Evolutionary conservation across 2,113 vertebrate species (phyloP).

Genomic region (Picathartes gymnocephalus): DNA sequence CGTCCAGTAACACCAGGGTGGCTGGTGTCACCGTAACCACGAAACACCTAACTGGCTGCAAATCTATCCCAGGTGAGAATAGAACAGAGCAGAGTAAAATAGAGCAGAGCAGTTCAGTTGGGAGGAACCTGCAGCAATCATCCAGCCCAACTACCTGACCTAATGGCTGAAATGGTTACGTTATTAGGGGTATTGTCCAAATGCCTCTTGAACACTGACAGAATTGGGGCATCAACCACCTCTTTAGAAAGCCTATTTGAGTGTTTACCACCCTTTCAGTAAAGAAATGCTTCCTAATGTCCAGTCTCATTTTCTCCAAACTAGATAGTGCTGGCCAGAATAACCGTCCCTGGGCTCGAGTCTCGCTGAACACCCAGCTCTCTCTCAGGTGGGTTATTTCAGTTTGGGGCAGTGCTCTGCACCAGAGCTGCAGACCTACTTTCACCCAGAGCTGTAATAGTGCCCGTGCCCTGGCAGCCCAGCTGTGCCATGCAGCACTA

Average conservation of each 20-base stretch:
- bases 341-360: not conserved
- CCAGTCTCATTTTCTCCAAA: not conserved
- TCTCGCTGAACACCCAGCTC: fast-evolving
- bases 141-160: not conserved
- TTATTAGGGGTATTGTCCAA: not conserved
- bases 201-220: not conserved
- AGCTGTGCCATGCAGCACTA: not conserved
- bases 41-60: not conserved
- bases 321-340: not conserved
- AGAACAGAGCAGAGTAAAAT: not conserved
- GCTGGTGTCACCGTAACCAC: not conserved
- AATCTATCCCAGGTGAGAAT: not conserved
- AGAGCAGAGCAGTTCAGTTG: not conserved
- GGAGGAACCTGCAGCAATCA: fast-evolving
- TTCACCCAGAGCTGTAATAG: not conserved
- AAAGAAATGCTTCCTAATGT: not conserved
- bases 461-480: not conserved
- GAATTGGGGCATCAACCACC: not conserved
- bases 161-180: fast-evolving
- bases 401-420: not conserved
- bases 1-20: not conserved
- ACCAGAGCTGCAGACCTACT: not conserved
- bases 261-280: not conserved
- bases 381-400: not conserved
- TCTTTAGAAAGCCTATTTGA: not conserved